These are phyloP conservation scores for Podarcis lilfordi DNA, from an alignment of 2,797 vertebrate species.

Conservation along the genomic window DNA sequence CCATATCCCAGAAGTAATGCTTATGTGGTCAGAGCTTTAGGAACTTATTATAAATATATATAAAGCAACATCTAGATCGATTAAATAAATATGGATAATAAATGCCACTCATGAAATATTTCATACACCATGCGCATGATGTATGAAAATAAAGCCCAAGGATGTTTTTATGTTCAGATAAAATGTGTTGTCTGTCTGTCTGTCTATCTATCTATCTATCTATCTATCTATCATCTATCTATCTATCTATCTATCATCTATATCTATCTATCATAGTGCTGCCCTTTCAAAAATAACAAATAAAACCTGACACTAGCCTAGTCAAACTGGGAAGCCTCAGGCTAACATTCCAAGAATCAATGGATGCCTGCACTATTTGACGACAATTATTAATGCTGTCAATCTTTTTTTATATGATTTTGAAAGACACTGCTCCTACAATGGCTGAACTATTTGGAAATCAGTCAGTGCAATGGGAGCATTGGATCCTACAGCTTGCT, in stretches of 20 bases:
- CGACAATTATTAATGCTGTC: slow-evolving; percentile 53
- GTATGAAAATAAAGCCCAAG: slow-evolving; percentile 36
- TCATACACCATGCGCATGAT: not conserved
- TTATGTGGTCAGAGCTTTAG: too few species aligned
- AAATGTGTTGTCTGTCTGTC: not conserved
- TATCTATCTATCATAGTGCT: not conserved
- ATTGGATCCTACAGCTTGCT: slow-evolving; percentile 54
- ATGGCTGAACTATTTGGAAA: slow-evolving; percentile 47
- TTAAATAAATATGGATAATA: not conserved
- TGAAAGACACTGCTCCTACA: slow-evolving; percentile 55
- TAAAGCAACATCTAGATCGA: not conserved
- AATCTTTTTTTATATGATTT: slow-evolving; percentile 52
- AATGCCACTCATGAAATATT: not conserved
- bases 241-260: too few species aligned
- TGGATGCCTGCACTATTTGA: not conserved
- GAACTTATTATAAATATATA: not conserved
- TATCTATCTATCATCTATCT: too few species aligned
- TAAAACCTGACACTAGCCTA: slow-evolving; percentile 62
- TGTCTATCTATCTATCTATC: too few species aligned
- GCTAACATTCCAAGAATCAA: slow-evolving; percentile 49
- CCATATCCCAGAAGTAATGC: too few species aligned
- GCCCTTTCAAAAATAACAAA: slow-evolving; percentile 50
- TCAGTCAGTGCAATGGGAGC: slow-evolving; percentile 54
- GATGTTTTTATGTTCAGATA: slow-evolving; percentile 32
- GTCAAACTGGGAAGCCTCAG: slow-evolving; percentile 51